phyloP scores from a whole-genome alignment of 2,113 vertebrate species.

The Rissa tridactyla region DNA sequence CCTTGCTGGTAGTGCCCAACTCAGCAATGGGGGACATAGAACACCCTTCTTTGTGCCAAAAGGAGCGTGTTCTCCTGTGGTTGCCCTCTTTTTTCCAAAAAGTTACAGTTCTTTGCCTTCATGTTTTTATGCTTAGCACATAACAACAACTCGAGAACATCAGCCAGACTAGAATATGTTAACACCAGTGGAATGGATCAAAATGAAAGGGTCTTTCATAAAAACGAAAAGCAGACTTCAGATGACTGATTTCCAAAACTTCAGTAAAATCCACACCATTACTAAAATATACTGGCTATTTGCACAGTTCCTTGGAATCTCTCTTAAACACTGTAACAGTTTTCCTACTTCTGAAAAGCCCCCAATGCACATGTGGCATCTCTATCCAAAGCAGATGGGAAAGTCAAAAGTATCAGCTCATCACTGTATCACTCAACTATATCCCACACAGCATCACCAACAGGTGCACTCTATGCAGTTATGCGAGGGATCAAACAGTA shows the following conservation, averaged over 20 bases:
- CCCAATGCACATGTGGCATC: neutral
- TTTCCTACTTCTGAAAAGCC: neutral
- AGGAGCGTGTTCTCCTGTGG: neutral
- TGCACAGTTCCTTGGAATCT: neutral
- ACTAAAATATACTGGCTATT: neutral
- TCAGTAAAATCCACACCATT: neutral
- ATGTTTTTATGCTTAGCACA: neutral
- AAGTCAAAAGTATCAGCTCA: neutral
- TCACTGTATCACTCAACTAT: neutral
- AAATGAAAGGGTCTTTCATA: neutral
- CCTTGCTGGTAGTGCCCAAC: neutral
- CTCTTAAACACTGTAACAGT: neutral
- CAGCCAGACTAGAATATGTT: neutral
- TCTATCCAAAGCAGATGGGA: neutral
- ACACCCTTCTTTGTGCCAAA: neutral
- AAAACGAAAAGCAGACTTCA: neutral
- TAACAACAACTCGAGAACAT: neutral
- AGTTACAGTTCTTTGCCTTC: neutral
- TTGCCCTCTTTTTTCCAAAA: neutral
- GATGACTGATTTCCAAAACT: neutral
- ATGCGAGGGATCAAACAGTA: neutral
- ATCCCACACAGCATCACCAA: neutral
- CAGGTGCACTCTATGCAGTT: neutral
- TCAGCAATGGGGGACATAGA: neutral
- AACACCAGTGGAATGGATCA: neutral